Evolutionary conservation across 2,888 invertebrate species (phyloP), one percentile per base, ranked within the genome.

Genomic region (Priapulus caudatus): DNA sequence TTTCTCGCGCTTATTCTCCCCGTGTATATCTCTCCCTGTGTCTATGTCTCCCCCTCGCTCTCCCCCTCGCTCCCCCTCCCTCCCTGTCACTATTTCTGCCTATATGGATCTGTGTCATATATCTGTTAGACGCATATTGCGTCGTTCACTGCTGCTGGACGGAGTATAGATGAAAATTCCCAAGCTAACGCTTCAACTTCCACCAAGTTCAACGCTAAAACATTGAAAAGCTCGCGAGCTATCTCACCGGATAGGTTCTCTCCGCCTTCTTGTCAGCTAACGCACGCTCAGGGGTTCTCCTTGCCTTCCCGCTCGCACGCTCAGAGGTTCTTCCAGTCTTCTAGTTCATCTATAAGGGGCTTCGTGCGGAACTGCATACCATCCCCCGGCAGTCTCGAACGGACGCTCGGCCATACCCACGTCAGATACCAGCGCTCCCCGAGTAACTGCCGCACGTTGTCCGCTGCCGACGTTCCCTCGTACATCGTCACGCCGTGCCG

Each of bases 201-300:
- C n/a, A n/a, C n/a, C n/a, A n/a, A n/a, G n/a, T n/a, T n/a, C n/a
- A n/a, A n/a, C n/a, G n/a, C n/a, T n/a, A n/a, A n/a, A 33, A 33
- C 33, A 33, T 33, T 33, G 33, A 33, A 33, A 33, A 33, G 33
- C 33, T 10, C 33, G 33, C n/a, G 33, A 33, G n/a, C 33, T 33
- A n/a, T 33, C 33, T 33, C 33, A 33, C 10, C n/a, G n/a, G n/a
- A n/a, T n/a, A n/a, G n/a, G n/a, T n/a, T n/a, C n/a, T n/a, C n/a
- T n/a, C n/a, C n/a, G n/a, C n/a, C n/a, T n/a, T n/a, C n/a, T n/a
- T n/a, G n/a, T n/a, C n/a, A n/a, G n/a, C n/a, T n/a, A n/a, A n/a
- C n/a, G n/a, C n/a, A n/a, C n/a, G n/a, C n/a, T n/a, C n/a, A n/a
- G n/a, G n/a, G n/a, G n/a, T n/a, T n/a, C n/a, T n/a, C n/a, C n/a